Evolutionary conservation across 2,797 vertebrate genomes (phyloP), one percentile per base, ranked within the genome.

Genomic region (Tangara arthus): DNA sequence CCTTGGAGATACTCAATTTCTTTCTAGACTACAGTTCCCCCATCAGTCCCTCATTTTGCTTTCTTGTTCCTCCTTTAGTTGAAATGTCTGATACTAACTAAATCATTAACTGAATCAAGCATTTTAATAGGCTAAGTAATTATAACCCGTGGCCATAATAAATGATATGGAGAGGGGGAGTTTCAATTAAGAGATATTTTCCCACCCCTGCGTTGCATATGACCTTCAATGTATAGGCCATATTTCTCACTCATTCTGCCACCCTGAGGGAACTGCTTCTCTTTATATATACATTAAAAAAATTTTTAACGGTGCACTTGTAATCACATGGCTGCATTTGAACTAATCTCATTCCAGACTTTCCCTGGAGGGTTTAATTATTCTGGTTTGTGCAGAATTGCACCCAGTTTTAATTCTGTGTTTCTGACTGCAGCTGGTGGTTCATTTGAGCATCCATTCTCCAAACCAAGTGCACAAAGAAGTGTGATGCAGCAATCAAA

Each of bases 311-410:
- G 47, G 47, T 94, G 50, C 44, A 87, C 34, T 94, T 79, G 47
- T 78, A 83, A 76, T 86, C 84, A 92, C 76, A 63, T 69, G 87
- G 61, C 57, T 91, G 63, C 63, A 57, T 86, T 85, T 76, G 55
- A 96, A 94, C 0, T 0, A 71, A 78, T 87, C 72, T 94, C 82
- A 89, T 94, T 92, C 76, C 59, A 91, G 82, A 55, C 26, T 66
- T 83, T 75, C 87, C 94, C 84, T 75, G 59, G 76, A 91, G 87
- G 84, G 60, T 59, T 87, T 94, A 83, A 93, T 96, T 93, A 96
- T 83, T 60, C 44, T 44, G 12, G 22, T 88, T 91, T 86, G 61
- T 69, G 32, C 27, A 66, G 75, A 94, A 84, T 87, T 87, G 73
- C 30, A 63, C 7, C 8, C 57, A 59, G 42, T 71, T 81, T 57